Percentiles rank a stretch among this genome's conserved stretches.
These are phyloP conservation scores for Dermolepida albohirtum DNA, from an alignment of 2,888 invertebrate genomes.

Conservation along the genomic window DNA sequence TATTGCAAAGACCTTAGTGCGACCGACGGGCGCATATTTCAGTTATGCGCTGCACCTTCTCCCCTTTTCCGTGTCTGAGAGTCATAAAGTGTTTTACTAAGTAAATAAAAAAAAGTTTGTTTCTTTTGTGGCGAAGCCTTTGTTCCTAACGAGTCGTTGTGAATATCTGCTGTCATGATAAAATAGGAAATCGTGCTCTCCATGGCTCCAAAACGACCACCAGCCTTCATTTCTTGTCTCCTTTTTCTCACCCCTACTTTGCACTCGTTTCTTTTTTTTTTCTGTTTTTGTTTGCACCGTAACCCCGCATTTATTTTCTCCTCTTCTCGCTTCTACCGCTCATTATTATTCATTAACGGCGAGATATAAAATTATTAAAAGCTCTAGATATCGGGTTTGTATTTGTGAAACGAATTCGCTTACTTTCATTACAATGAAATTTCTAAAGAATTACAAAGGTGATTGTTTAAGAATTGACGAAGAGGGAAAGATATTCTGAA, in stretches of 20 bases:
- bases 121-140: conserved; percentile 19
- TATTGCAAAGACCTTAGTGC: conserved; percentile 9
- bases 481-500: no score
- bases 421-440: not conserved
- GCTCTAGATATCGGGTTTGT: conserved; percentile 1
- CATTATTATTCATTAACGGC: conserved; percentile 35
- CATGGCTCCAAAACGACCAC: conserved; percentile 3
- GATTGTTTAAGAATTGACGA: no score
- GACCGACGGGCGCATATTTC: not conserved
- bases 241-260: not conserved
- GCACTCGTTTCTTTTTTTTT: conserved; percentile 2
- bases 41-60: not conserved
- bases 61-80: conserved; percentile 18
- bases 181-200: conserved; percentile 13
- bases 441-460: not conserved
- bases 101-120: conserved; percentile 29
- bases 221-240: not conserved
- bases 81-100: conserved; percentile 28
- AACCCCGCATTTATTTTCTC: conserved; percentile 8
- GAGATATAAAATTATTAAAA: conserved; percentile 32
- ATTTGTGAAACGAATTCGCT: not conserved
- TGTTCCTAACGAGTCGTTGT: conserved; percentile 31
- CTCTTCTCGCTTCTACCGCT: not conserved
- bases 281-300: conserved; percentile 8
- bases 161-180: conserved; percentile 30